Conservation (phyloP, 2,797 vertebrate species). For the Coilia nasus region DNA sequence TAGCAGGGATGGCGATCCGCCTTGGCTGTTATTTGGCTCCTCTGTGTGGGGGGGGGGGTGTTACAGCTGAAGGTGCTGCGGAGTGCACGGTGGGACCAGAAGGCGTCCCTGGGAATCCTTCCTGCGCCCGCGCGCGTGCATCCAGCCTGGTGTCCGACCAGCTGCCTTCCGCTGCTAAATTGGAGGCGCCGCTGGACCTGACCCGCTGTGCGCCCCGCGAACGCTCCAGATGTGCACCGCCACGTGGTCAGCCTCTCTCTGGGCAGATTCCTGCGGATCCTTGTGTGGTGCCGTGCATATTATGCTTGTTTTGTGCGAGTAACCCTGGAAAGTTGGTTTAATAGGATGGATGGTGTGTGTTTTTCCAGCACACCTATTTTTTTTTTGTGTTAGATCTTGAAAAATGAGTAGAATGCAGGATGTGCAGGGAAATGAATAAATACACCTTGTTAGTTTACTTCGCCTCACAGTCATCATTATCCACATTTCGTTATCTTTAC, state of each 20-base stretch:
- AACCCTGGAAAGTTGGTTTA: background rate
- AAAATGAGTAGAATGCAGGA: background rate
- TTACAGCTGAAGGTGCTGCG: background rate
- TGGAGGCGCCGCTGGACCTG: background rate
- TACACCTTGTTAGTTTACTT: background rate
- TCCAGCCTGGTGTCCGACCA: background rate
- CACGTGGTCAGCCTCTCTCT: background rate
- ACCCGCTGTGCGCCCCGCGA: background rate
- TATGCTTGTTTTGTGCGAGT: background rate
- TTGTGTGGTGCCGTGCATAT: background rate
- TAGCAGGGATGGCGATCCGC: background rate
- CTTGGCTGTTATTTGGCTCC: background rate
- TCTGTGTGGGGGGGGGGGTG: background rate
- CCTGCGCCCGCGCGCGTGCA: background rate
- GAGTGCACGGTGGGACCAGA: background rate
- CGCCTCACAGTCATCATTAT: background rate
- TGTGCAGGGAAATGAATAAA: background rate
- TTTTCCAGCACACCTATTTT: background rate
- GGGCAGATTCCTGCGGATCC: background rate
- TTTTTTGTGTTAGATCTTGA: background rate
- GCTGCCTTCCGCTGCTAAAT: slow-evolving; percentile 17
- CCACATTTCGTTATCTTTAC: background rate
- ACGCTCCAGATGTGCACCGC: slow-evolving; percentile 6
- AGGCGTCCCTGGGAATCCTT: slow-evolving; percentile 13
- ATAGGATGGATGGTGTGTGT: background rate